A percentile compares a stretch with the other conserved stretches of the same genome.
Evolutionary conservation across 2,797 vertebrate species (phyloP).

Genomic region (Corythornis leucogaster): DNA sequence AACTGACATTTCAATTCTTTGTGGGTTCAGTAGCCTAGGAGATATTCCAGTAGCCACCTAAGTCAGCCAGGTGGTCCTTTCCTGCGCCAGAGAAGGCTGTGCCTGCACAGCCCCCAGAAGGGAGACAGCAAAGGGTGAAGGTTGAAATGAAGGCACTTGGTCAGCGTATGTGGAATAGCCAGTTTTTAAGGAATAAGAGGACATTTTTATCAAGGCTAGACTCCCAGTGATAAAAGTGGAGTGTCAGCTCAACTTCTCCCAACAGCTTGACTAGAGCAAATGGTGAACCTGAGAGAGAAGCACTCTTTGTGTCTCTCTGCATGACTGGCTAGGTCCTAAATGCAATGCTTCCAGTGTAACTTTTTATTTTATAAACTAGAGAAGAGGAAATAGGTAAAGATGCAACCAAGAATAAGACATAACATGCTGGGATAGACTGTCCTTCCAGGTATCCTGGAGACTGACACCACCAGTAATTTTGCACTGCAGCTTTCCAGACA

Average conservation of each 20-base stretch:
- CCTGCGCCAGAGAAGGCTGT: background rate
- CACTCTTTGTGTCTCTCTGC: background rate
- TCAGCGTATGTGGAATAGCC: background rate
- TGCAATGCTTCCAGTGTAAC: background rate
- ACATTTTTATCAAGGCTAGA: background rate
- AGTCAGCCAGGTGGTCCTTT: background rate
- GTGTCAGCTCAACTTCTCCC: background rate
- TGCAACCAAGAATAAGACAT: background rate
- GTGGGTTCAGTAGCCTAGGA: background rate
- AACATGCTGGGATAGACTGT: background rate
- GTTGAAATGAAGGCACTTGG: background rate
- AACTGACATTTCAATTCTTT: background rate
- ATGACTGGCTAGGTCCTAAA: background rate
- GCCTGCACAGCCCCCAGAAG: background rate
- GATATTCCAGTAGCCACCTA: background rate
- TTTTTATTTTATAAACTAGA: background rate
- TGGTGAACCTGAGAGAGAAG: background rate
- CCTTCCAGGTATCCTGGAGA: background rate
- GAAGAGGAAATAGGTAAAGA: background rate
- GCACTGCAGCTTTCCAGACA: background rate
- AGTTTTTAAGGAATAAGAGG: background rate
- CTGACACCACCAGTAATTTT: background rate
- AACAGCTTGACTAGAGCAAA: background rate
- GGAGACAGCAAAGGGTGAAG: background rate
- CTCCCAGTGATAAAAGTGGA: background rate